phyloP scores from a whole-genome alignment of 2,888 invertebrate genomes.

The Nymphalis urticae region DNA sequence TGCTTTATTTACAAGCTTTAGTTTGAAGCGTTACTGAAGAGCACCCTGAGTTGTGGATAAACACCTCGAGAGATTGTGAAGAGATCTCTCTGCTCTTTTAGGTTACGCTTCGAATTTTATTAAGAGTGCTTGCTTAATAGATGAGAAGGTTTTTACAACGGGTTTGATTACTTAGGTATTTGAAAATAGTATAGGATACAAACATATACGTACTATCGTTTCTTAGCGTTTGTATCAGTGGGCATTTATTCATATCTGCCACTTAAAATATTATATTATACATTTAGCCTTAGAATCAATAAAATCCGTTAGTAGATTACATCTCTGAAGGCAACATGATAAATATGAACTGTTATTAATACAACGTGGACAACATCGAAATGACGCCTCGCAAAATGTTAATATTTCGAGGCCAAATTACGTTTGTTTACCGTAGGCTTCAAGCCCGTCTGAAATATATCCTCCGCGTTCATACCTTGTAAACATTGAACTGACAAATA shows the following conservation, averaged over 20 bases:
- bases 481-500: constrained; percentile 40
- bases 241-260: too few relatives aligned
- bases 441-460: constrained; percentile 36
- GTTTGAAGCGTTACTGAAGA: constrained; percentile 16
- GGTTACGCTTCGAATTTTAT: constrained; percentile 5
- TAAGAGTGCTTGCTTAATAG: constrained; percentile 5
- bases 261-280: neutral
- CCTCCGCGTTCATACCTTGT: constrained; percentile 35
- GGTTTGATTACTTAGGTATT: too few relatives aligned
- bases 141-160: neutral
- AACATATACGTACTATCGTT: too few relatives aligned
- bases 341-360: neutral
- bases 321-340: too few relatives aligned
- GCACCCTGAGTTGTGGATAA: constrained; percentile 28
- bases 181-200: too few relatives aligned
- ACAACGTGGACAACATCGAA: constrained; percentile 18
- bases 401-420: constrained; percentile 32
- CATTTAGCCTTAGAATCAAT: neutral
- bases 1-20: constrained; percentile 13
- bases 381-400: constrained; percentile 26
- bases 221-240: too few relatives aligned
- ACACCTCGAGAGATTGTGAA: constrained; percentile 26
- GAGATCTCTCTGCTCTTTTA: constrained; percentile 28
- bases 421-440: constrained; percentile 36
- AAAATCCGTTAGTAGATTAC: too few relatives aligned